A percentile compares a stretch with the other conserved stretches of the same genome.
phyloP scores from a whole-genome alignment of 1,140 invertebrate species.

The Drosophila nasuta region DNA sequence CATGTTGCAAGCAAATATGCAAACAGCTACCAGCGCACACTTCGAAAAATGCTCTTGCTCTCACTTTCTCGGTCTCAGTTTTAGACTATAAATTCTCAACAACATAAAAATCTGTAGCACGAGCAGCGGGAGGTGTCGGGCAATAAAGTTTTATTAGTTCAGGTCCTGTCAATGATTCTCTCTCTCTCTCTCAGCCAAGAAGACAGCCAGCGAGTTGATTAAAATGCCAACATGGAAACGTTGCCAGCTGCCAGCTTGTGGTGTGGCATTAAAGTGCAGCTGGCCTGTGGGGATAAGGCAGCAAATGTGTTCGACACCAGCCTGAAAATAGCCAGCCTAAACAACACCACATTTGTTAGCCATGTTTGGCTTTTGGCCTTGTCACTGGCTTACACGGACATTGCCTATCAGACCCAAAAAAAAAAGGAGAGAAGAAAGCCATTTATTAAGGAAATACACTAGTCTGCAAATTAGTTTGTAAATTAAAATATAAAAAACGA shows the following conservation, averaged over 20 bases:
- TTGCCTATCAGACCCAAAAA: conserved; percentile 2
- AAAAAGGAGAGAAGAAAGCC: not conserved
- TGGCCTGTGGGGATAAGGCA: conserved; percentile 1
- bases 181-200: not conserved
- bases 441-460: not conserved
- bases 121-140: not conserved
- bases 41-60: too few species aligned
- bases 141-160: conserved; percentile 53
- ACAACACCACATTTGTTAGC: not conserved
- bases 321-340: not conserved
- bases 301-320: conserved; percentile 7
- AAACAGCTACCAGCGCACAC: not conserved
- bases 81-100: conserved; percentile 35
- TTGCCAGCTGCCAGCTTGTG: conserved; percentile 2
- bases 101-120: conserved; percentile 16
- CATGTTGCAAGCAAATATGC: conserved; percentile 6
- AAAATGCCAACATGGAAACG: conserved; percentile 35
- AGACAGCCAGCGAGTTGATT: conserved; percentile 31
- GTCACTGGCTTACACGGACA: conserved; percentile 4
- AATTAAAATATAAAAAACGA: too few species aligned
- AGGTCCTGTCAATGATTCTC: conserved; percentile 38
- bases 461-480: too few species aligned
- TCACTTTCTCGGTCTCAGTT: not conserved
- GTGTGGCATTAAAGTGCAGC: conserved; percentile 11
- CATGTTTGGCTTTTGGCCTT: not conserved